These are phyloP conservation scores for Ooceraea biroi DNA, from an alignment of 1,140 invertebrate genomes.

Conservation along the genomic window DNA sequence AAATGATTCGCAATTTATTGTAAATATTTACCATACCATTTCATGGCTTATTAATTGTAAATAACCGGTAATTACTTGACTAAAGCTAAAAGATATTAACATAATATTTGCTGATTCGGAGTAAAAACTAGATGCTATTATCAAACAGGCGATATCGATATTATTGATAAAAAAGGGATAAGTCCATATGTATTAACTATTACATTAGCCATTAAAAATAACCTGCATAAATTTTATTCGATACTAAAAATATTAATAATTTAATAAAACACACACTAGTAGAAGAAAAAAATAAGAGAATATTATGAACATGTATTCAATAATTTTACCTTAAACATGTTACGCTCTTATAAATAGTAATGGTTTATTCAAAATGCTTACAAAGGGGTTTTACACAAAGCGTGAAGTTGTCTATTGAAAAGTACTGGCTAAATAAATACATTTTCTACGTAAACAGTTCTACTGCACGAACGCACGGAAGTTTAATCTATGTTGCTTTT, in stretches of 20 bases:
- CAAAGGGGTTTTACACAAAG: not conserved
- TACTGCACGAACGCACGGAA: not conserved
- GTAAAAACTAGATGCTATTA: not conserved
- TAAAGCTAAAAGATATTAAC: not conserved
- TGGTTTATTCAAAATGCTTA: conserved; percentile 1
- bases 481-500: conserved; percentile 12
- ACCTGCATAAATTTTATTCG: not conserved
- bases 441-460: not conserved
- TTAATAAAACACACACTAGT: not conserved
- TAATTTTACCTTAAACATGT: not conserved
- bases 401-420: not conserved
- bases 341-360: not conserved
- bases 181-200: conserved; percentile 17
- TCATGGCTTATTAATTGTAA: conserved; percentile 1
- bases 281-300: not conserved
- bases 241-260: not conserved
- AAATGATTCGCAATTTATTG: not conserved
- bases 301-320: not conserved
- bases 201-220: not conserved
- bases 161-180: not conserved
- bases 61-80: not conserved
- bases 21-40: not conserved
- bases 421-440: conserved; percentile 2
- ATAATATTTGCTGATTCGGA: not conserved
- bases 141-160: not conserved